phyloP scores from a whole-genome alignment of 2,113 vertebrate genomes.

The Cyprinodon variegatus region DNA sequence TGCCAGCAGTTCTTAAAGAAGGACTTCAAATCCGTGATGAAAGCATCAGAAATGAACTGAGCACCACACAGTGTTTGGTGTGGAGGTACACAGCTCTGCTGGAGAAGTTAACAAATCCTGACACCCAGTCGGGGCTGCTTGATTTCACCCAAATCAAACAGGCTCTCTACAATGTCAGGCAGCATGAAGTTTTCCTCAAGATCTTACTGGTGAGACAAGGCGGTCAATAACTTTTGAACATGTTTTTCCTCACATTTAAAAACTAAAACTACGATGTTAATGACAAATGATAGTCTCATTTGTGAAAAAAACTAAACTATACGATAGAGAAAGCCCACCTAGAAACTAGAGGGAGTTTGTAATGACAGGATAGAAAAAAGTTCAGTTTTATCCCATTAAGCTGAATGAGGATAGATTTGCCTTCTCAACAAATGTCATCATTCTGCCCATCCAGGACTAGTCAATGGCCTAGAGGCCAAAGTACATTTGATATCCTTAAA shows the following conservation, averaged over 20 bases:
- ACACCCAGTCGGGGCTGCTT: background rate
- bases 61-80: constrained; percentile 67
- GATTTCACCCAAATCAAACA: constrained; percentile 78
- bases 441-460: too few species aligned
- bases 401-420: too few species aligned
- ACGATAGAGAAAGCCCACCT: too few species aligned
- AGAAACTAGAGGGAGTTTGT: too few species aligned
- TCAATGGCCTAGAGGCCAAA: too few species aligned
- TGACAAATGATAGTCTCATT: background rate
- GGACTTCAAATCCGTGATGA: constrained; percentile 71
- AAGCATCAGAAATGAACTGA: constrained; percentile 75
- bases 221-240: background rate
- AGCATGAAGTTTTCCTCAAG: constrained; percentile 87
- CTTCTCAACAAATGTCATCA: too few species aligned
- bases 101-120: constrained; percentile 70
- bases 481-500: too few species aligned
- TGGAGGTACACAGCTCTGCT: constrained; percentile 85
- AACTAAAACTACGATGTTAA: background rate
- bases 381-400: too few species aligned
- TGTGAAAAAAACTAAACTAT: too few species aligned
- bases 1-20: constrained; percentile 82
- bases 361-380: too few species aligned
- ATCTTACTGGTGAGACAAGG: constrained; percentile 84
- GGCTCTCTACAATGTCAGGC: constrained; percentile 86
- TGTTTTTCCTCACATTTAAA: background rate